Evolutionary conservation across 2,113 vertebrate genomes (phyloP).

Genomic region (Podiceps cristatus): DNA sequence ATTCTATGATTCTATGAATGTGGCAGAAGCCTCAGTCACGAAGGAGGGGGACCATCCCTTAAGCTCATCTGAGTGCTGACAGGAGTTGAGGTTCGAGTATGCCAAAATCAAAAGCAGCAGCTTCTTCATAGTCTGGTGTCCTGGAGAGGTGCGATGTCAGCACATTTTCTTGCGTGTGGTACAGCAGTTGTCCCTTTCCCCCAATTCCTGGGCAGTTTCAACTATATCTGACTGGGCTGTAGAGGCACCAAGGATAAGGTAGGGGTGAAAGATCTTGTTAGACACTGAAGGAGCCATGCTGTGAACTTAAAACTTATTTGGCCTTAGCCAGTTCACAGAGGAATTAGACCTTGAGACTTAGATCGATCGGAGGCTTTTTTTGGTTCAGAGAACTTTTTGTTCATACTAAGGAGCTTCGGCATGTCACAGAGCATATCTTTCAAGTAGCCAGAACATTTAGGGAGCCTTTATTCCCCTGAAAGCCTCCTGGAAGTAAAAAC

Average conservation of each 20-base stretch:
- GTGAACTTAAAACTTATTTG: not conserved
- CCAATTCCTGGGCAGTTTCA: not conserved
- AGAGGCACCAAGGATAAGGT: not conserved
- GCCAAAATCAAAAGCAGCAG: not conserved
- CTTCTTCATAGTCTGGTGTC: not conserved
- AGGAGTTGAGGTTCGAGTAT: not conserved
- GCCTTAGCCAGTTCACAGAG: not conserved
- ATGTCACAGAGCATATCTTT: not conserved
- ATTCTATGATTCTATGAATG: not conserved
- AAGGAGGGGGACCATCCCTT: not conserved
- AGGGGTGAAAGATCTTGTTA: not conserved
- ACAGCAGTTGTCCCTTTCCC: not conserved
- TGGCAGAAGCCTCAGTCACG: not conserved
- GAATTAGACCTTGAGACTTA: not conserved
- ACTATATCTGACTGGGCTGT: not conserved
- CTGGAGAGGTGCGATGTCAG: not conserved
- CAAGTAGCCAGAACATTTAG: not conserved
- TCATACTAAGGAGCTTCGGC: not conserved
- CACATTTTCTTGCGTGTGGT: accelerated
- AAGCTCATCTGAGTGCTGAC: not conserved
- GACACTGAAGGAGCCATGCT: not conserved
- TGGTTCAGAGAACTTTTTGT: not conserved
- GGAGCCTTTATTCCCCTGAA: not conserved
- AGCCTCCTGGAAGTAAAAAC: not conserved
- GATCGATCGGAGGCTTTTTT: not conserved